These are phyloP conservation scores for Camelus dromedarius DNA, from an alignment of 2,113 vertebrate species.

Conservation along the genomic window DNA sequence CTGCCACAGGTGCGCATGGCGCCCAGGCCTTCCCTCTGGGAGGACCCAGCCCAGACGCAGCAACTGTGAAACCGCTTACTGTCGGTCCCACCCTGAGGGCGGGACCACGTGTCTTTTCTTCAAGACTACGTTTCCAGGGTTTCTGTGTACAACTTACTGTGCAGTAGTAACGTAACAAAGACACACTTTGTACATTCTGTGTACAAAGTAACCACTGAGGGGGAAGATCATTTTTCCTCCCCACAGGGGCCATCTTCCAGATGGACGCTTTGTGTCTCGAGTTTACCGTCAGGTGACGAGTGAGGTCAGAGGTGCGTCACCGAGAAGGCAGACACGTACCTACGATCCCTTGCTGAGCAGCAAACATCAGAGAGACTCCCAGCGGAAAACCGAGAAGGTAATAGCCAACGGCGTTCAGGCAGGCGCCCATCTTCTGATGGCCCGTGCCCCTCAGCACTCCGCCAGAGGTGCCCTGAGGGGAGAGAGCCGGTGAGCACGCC, in stretches of 20 bases:
- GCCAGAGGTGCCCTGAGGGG: slow-evolving; percentile 87
- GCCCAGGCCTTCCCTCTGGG: neutral
- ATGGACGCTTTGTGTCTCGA: neutral
- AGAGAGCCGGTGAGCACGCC: neutral
- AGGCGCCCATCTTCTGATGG: slow-evolving; percentile 92
- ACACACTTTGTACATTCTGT: neutral
- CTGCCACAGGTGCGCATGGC: rapidly evolving
- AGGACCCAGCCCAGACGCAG: neutral
- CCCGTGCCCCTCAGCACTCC: slow-evolving; percentile 93
- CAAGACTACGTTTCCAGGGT: neutral
- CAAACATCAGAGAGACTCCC: slow-evolving; percentile 91
- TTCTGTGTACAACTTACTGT: neutral
- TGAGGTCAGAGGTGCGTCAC: neutral
- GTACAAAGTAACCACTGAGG: neutral
- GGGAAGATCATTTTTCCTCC: neutral
- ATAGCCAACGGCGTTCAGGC: slow-evolving; percentile 91
- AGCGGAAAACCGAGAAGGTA: slow-evolving; percentile 91
- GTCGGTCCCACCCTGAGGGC: neutral
- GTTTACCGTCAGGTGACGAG: neutral
- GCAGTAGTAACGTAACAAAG: neutral
- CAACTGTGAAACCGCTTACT: neutral
- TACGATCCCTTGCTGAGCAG: slow-evolving; percentile 88
- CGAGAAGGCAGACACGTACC: slow-evolving; percentile 84
- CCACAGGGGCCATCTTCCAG: neutral
- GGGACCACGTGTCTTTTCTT: neutral